A percentile compares a stretch with the other conserved stretches of the same genome.
Evolutionary conservation across 2,888 invertebrate species (phyloP).

Genomic region (Monochamus alternatus): DNA sequence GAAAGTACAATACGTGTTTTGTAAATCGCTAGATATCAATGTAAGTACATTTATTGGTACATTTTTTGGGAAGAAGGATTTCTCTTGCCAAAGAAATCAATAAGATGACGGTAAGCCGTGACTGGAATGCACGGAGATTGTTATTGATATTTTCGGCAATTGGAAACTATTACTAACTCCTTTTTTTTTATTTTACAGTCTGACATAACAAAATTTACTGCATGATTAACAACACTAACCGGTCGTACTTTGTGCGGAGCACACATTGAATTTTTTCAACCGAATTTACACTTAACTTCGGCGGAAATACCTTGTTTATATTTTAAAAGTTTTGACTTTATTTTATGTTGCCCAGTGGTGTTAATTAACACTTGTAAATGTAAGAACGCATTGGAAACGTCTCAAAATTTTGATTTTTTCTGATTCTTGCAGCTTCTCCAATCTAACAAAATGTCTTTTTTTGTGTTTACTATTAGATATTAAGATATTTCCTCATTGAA

Average conservation of each 20-base stretch:
- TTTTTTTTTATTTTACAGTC: slow-evolving; percentile 3
- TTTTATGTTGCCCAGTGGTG: too few species aligned
- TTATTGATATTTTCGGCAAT: slow-evolving; percentile 39
- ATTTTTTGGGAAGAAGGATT: slow-evolving; percentile 31
- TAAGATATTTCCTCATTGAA: too few species aligned
- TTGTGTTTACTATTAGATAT: too few species aligned
- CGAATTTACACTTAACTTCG: slow-evolving; percentile 34
- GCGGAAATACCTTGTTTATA: slow-evolving; percentile 21
- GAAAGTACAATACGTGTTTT: slow-evolving; percentile 48
- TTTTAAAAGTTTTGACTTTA: neutral
- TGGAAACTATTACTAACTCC: slow-evolving; percentile 29
- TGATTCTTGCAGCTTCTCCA: too few species aligned
- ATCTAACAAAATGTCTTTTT: too few species aligned
- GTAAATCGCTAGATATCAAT: slow-evolving; percentile 37
- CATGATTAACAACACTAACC: slow-evolving; percentile 37
- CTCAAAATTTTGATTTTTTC: too few species aligned
- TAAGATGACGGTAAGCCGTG: slow-evolving; percentile 2
- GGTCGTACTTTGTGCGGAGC: slow-evolving; percentile 22
- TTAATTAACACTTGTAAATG: neutral
- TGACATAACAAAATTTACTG: slow-evolving; percentile 16
- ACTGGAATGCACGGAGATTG: neutral
- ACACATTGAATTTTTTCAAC: slow-evolving; percentile 35
- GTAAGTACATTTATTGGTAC: slow-evolving; percentile 47
- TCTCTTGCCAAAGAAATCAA: slow-evolving; percentile 37
- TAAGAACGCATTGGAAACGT: too few species aligned